Evolutionary conservation across 2,113 vertebrate genomes (phyloP), one percentile per base, ranked within the genome.

Genomic region (Myotis lucifugus): DNA sequence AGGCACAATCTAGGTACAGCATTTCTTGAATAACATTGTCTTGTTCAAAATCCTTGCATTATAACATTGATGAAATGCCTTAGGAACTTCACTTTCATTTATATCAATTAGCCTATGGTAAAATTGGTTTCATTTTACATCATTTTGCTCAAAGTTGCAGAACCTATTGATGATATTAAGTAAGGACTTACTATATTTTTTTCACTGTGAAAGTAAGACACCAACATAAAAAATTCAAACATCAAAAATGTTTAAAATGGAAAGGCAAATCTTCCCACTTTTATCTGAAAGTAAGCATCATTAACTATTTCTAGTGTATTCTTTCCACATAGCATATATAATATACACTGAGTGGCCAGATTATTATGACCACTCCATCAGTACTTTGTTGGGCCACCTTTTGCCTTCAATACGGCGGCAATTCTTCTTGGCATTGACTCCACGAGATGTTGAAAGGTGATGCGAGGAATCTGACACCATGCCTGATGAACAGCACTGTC

Each of bases 161-260:
- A 37, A 56, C 12, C 32, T 37, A 59, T 37, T 81, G 48, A 78
- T 21, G 14, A 78, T 8, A 34, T 54, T 52, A 64, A 64, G 27
- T 64, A 18, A 78, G 32, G 76, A 78, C 48, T 52, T 52, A 21
- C 32, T 78, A 52, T 78, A 25, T n/a, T 23, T 78, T 83, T 84
- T 67, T 64, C n/a, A 85, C 56, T 95, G 34, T 93, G 59, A 85
- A 93, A 86, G 27, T 85, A 86, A 90, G 56, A 67, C 19, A 93
- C 73, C 34, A 88, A 32, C 61, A 67, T 87, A 86, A 95, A 96
- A 94, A 85, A 90, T 42, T 52, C 42, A 82, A 88, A 93, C 21
- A 70, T 93, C 37, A 74, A 69, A 92, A 79, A 27, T 13, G 4
- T 73, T 94, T 94, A 54, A 40, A 95, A 56, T 84, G 61, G 42